A percentile compares a stretch with the other conserved stretches of the same genome.
Evolutionary conservation across 2,888 invertebrate genomes (phyloP).

Genomic region (Drosophila kokeensis): DNA sequence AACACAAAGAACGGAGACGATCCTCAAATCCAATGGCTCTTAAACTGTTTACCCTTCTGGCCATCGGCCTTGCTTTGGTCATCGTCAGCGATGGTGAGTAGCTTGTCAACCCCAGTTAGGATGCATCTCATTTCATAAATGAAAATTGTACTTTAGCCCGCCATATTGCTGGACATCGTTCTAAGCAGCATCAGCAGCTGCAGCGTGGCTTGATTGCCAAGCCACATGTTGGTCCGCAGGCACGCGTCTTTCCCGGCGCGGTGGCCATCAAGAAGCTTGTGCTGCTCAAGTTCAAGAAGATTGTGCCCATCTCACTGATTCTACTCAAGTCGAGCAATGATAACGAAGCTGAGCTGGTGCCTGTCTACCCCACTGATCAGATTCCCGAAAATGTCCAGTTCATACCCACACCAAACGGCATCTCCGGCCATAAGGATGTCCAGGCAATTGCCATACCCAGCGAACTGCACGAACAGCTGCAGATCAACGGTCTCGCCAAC

Average conservation of each 20-base stretch:
- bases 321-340: constrained; percentile 78
- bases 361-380: constrained; percentile 82
- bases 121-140: neutral
- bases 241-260: constrained; percentile 80
- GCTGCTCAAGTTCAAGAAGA: constrained; percentile 82
- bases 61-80: constrained; percentile 61
- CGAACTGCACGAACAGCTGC: constrained; percentile 79
- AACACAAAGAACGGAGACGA: constrained; percentile 7
- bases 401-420: constrained; percentile 81
- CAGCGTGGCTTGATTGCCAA: constrained; percentile 63
- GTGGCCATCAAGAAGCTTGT: constrained; percentile 82
- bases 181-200: constrained; percentile 38
- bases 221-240: constrained; percentile 61
- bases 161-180: constrained; percentile 52
- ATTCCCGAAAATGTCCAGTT: constrained; percentile 81
- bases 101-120: neutral
- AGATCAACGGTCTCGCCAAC: constrained; percentile 74
- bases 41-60: constrained; percentile 61
- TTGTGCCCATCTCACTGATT: constrained; percentile 81
- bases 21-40: constrained; percentile 54
- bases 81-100: constrained; percentile 68
- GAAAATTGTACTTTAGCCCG: constrained; percentile 45
- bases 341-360: constrained; percentile 82
- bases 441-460: constrained; percentile 82
- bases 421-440: constrained; percentile 81